These are phyloP conservation scores for Oceanodroma leucorhoa DNA, from an alignment of 2,797 vertebrate genomes.

Conservation along the genomic window DNA sequence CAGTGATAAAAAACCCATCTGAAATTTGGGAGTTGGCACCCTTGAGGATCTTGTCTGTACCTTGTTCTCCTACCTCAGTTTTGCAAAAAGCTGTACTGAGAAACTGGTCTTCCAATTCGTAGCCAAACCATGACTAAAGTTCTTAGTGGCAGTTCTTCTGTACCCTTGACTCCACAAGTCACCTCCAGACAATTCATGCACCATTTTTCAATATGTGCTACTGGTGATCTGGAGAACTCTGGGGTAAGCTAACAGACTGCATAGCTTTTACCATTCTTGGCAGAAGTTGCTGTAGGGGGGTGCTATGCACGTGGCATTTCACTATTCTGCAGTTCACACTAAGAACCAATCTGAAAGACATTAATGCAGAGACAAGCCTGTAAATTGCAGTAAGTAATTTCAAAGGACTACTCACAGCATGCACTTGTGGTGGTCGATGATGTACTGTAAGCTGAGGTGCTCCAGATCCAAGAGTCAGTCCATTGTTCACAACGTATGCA, in stretches of 20 bases:
- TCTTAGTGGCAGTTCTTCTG: neutral
- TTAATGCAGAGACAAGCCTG: neutral
- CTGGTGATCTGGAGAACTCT: neutral
- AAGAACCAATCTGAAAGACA: neutral
- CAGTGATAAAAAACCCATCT: neutral
- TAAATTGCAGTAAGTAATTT: neutral
- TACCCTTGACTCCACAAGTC: neutral
- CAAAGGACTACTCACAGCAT: conserved; percentile 62
- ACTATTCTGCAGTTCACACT: neutral
- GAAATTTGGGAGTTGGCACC: neutral
- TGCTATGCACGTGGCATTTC: neutral
- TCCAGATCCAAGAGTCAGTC: conserved; percentile 75
- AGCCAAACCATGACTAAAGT: neutral
- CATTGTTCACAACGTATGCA: conserved; percentile 80
- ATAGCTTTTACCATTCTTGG: neutral
- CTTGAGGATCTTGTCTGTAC: neutral
- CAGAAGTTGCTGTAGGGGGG: neutral
- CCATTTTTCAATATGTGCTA: neutral
- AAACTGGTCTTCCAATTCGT: neutral
- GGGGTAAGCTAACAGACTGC: neutral
- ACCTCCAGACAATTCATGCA: neutral
- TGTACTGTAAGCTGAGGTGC: conserved; percentile 88
- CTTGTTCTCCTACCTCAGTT: neutral
- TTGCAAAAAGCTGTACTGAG: neutral
- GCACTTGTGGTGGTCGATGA: conserved; percentile 87